These are phyloP conservation scores for Amblyopsis rosae DNA, from an alignment of 2,113 vertebrate genomes.

Conservation along the genomic window DNA sequence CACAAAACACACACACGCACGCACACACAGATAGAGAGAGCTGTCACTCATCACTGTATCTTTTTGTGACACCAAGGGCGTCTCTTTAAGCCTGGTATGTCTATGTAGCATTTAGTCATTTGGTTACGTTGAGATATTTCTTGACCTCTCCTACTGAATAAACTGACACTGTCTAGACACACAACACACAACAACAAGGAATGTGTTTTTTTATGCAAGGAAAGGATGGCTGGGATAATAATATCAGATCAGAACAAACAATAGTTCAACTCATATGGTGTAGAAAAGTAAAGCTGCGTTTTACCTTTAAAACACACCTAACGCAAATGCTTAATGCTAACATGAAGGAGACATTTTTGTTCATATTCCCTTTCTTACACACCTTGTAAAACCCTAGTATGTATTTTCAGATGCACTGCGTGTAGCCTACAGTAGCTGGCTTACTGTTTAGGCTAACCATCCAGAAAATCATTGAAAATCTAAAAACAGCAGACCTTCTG, in stretches of 20 bases:
- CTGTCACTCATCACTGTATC: constrained; percentile 41
- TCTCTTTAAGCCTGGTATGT: constrained; percentile 28
- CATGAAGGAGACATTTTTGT: constrained; percentile 35
- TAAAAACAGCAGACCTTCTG: not conserved
- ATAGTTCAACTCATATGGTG: constrained; percentile 12
- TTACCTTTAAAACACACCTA: constrained; percentile 31
- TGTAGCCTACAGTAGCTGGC: no score
- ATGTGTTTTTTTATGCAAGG: not conserved
- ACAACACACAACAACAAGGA: not conserved
- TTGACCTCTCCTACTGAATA: constrained; percentile 26
- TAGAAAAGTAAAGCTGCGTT: constrained; percentile 6
- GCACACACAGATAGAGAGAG: constrained; percentile 1
- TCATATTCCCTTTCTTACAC: constrained; percentile 17
- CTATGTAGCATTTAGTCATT: constrained; percentile 31
- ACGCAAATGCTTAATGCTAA: no score
- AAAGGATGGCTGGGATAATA: not conserved
- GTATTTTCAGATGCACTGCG: constrained; percentile 12
- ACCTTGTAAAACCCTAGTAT: constrained; percentile 25
- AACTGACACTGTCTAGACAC: constrained; percentile 17
- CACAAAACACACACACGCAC: constrained; percentile 6
- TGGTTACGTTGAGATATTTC: constrained; percentile 32
- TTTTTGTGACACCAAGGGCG: constrained; percentile 16
- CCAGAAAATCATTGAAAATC: constrained; percentile 12
- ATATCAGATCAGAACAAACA: not conserved
- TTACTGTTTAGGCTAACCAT: constrained; percentile 7